A percentile compares a stretch with the other conserved stretches of the same genome.
Evolutionary conservation across 2,113 vertebrate genomes (phyloP).

Genomic region (Prochilodus magdalenae): DNA sequence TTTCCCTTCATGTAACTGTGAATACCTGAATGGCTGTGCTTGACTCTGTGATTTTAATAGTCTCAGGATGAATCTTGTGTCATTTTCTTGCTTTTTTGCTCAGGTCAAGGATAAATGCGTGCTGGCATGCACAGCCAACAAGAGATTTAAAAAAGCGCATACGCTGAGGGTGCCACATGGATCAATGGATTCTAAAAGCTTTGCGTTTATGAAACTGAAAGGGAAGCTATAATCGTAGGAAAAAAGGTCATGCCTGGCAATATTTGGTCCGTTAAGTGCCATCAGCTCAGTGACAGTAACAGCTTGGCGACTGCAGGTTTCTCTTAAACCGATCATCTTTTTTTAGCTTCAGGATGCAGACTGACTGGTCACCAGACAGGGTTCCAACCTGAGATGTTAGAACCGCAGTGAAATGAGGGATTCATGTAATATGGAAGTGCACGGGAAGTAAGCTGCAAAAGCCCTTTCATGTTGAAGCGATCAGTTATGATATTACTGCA

Average conservation of each 20-base stretch:
- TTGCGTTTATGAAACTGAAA: not conserved
- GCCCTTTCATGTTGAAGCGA: too few relatives aligned
- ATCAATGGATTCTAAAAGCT: slow-evolving; percentile 14
- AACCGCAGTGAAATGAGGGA: not conserved
- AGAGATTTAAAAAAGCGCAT: not conserved
- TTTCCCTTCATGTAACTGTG: not conserved
- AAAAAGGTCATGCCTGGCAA: not conserved
- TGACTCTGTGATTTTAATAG: not conserved
- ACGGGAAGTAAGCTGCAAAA: not conserved
- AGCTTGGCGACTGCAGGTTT: not conserved
- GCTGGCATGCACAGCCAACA: not conserved
- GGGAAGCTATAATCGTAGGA: not conserved
- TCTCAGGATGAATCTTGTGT: not conserved
- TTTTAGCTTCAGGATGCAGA: not conserved
- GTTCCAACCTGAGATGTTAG: too few relatives aligned
- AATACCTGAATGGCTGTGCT: not conserved
- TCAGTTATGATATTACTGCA: too few relatives aligned
- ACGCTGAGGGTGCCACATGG: not conserved
- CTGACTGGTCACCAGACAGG: too few relatives aligned
- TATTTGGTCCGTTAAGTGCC: slow-evolving; percentile 7
- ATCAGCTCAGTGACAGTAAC: slow-evolving; percentile 1
- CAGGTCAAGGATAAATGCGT: not conserved
- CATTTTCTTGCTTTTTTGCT: not conserved
- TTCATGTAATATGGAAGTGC: not conserved
- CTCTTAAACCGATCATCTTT: not conserved